Percentiles rank a stretch among this genome's conserved stretches.
phyloP scores from a whole-genome alignment of 1,140 invertebrate genomes.

The Bacillus rossius region DNA sequence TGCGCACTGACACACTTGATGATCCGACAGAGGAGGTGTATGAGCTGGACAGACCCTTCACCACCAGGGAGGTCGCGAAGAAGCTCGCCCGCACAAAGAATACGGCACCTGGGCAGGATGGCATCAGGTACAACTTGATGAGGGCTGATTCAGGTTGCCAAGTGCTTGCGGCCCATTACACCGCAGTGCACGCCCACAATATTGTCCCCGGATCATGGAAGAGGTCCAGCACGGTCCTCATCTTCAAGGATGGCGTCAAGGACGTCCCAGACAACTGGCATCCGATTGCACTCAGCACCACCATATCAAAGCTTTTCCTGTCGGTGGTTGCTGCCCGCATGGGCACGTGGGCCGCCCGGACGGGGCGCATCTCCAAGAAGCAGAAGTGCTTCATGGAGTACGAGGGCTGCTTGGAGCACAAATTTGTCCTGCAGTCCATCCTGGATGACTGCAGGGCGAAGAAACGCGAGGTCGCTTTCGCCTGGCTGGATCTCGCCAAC shows the following conservation, averaged over 20 bases:
- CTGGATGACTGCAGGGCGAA: neutral
- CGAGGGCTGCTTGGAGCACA: conserved; percentile 17
- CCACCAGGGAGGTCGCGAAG: too few species aligned
- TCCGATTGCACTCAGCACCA: conserved; percentile 32
- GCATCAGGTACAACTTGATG: conserved; percentile 19
- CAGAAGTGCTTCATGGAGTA: conserved; percentile 22
- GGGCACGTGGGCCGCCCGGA: neutral
- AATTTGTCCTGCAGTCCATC: neutral
- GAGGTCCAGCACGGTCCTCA: conserved; percentile 27
- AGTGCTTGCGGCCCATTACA: conserved; percentile 17
- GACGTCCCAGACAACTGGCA: conserved; percentile 32
- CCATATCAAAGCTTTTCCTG: conserved; percentile 33
- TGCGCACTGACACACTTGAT: too few species aligned
- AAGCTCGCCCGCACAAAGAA: neutral
- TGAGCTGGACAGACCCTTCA: too few species aligned
- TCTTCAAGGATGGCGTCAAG: conserved; percentile 31
- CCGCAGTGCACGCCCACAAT: conserved; percentile 9
- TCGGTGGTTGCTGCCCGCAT: conserved; percentile 22
- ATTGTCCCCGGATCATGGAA: conserved; percentile 23
- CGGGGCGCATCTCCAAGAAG: neutral
- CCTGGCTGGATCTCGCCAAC: neutral
- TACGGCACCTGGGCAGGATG: conserved; percentile 2
- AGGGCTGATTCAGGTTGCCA: neutral
- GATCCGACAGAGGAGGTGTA: too few species aligned
- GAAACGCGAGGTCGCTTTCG: neutral